Percentiles rank a stretch among this genome's conserved stretches.
These are phyloP conservation scores for Patagioenas fasciata DNA, from an alignment of 2,113 vertebrate genomes.

Conservation along the genomic window DNA sequence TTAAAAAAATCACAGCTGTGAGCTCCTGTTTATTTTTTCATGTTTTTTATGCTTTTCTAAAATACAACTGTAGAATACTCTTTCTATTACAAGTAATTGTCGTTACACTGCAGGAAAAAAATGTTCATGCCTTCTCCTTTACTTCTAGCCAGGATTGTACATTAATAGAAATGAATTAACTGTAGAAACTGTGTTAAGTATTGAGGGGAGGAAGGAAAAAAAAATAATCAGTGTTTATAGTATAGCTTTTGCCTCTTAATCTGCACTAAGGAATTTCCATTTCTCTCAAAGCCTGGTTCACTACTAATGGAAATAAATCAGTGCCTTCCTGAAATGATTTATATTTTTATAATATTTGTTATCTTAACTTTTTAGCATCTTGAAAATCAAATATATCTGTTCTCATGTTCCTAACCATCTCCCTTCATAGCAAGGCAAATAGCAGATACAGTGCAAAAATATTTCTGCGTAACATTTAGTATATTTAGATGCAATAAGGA, in stretches of 20 bases:
- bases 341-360: constrained; percentile 13
- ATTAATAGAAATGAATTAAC: not conserved
- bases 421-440: constrained; percentile 33
- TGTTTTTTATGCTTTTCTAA: not conserved
- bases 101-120: not conserved
- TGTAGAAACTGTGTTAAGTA: not conserved
- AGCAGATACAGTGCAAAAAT: not conserved
- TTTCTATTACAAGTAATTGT: not conserved
- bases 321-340: not conserved
- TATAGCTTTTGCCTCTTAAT: not conserved
- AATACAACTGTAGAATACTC: not conserved
- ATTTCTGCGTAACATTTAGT: not conserved
- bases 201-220: not conserved
- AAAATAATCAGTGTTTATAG: not conserved
- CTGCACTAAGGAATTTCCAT: not conserved
- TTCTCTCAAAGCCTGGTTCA: not conserved
- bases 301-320: not conserved
- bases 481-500: not conserved
- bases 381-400: constrained; percentile 38
- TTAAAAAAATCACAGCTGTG: not conserved
- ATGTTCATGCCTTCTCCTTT: not conserved
- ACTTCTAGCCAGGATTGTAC: not conserved
- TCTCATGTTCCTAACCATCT: constrained; percentile 21
- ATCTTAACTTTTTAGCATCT: not conserved
- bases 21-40: not conserved